Percentiles rank a stretch among this genome's conserved stretches.
These are phyloP conservation scores for Lomographa bimaculata DNA, from an alignment of 2,888 invertebrate genomes.

Conservation along the genomic window DNA sequence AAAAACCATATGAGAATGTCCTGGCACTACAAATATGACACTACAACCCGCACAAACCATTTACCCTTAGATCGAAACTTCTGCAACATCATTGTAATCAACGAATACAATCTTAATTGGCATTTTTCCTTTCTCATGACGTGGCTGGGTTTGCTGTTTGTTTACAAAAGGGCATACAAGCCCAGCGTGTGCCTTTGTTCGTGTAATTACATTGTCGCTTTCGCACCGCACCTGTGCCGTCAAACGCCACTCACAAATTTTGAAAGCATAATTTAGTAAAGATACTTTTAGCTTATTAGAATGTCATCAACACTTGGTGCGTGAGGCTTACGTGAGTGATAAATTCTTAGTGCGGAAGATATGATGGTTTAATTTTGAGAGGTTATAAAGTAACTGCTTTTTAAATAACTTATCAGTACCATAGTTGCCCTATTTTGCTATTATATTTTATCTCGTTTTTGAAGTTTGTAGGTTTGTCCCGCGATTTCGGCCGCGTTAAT, in stretches of 20 bases:
- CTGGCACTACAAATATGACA: too few species aligned
- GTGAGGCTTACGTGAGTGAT: slow-evolving; percentile 6
- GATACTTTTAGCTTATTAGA: slow-evolving; percentile 26
- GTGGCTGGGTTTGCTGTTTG: slow-evolving; percentile 22
- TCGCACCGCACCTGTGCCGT: slow-evolving; percentile 25
- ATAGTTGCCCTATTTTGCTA: too few species aligned
- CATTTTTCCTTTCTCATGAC: slow-evolving; percentile 25
- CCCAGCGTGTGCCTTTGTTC: slow-evolving; percentile 20
- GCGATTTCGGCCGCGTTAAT: too few species aligned
- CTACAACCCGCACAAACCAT: slow-evolving; percentile 1
- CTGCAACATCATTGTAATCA: slow-evolving; percentile 25
- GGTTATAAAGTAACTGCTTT: not conserved
- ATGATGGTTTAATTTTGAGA: slow-evolving; percentile 8
- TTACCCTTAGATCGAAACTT: slow-evolving; percentile 20
- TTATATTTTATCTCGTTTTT: too few species aligned
- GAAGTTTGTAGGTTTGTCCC: too few species aligned
- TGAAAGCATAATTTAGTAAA: slow-evolving; percentile 23
- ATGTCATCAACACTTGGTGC: slow-evolving; percentile 25
- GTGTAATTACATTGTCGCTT: slow-evolving; percentile 28
- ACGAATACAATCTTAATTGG: slow-evolving; percentile 28
- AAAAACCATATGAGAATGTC: too few species aligned
- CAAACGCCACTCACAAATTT: slow-evolving; percentile 25
- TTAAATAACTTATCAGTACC: not conserved
- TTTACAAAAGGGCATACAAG: slow-evolving; percentile 28
- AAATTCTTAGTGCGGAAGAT: slow-evolving; percentile 7